Evolutionary conservation across 1,140 invertebrate genomes (phyloP), one percentile per base, ranked within the genome.

Genomic region (Agrilus planipennis): DNA sequence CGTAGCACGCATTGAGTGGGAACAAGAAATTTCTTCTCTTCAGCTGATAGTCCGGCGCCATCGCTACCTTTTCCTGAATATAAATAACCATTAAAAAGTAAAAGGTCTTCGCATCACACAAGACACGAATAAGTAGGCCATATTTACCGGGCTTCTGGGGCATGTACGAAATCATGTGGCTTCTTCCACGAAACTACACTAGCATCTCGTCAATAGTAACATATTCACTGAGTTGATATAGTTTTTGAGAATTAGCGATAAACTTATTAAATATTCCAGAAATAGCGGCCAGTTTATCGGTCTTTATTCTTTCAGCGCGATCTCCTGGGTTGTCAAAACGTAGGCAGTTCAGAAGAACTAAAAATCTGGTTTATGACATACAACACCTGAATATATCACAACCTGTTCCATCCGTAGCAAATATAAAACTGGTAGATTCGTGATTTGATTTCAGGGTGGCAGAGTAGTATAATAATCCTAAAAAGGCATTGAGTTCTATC

Each of bases 61-160:
- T 52, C 53, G 20, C 46, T 54, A 17, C 42, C 42, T 54, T 62
- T 64, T 23, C 59, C 60, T 6, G 48, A 25, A 37, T 62, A 62
- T 12, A 57, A 44, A 34, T 54, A 51, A 4, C 45, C 50, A 60
- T 14, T 10, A 35, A 14, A 35, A 35, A 20, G 18, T 35, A 35
- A 35, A 17, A 18, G 5, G 34, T 35, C 19, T 35, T 35, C 5
- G 34, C 34, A 18, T 35, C 34, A 20, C 19, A 17, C 19, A 35
- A 9, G 10, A 9, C 34, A 4, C 15, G 9, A 35, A 35, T 35
- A 17, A 17, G 15, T 16, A 35, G 15, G 5, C 34, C 34, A 14
- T 17, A 35, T 35, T 35, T 35, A 9, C 34, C 4, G 19, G 34
- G 34, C 18, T 35, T 17, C 16, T 15, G 5, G 14, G 34, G 34